Conservation (phyloP, 2,797 vertebrate species). For the Brachyalestes nurse region DNA sequence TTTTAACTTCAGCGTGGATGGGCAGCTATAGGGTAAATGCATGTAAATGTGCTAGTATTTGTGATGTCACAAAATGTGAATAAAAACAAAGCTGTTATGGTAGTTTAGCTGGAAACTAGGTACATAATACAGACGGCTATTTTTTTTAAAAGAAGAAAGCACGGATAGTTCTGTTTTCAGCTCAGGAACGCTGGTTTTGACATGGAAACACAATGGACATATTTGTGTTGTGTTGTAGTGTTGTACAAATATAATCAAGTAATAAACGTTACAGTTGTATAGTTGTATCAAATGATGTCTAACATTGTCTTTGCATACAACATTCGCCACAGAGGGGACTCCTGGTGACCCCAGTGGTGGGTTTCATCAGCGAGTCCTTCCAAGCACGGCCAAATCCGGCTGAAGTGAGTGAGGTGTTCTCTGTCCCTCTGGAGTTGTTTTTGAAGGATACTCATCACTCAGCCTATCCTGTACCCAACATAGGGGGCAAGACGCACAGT, state of each 20-base stretch:
- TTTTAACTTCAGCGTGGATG: background rate
- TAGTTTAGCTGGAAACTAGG: too few relatives aligned
- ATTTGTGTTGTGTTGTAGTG: too few relatives aligned
- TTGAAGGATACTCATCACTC: constrained; percentile 73
- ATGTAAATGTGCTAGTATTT: too few relatives aligned
- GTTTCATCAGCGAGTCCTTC: constrained; percentile 87
- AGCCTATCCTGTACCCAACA: constrained; percentile 35
- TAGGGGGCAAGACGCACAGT: constrained; percentile 64
- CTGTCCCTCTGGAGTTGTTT: constrained; percentile 89
- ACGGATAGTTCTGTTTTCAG: too few relatives aligned
- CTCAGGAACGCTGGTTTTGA: too few relatives aligned
- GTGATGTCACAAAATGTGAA: too few relatives aligned
- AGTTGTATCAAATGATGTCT: too few relatives aligned
- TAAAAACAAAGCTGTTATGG: too few relatives aligned
- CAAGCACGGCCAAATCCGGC: constrained; percentile 80
- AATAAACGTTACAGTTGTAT: background rate
- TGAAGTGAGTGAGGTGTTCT: constrained; percentile 90
- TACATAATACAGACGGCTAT: too few relatives aligned
- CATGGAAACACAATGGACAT: too few relatives aligned
- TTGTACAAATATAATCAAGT: background rate
- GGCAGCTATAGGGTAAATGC: background rate
- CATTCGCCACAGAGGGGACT: constrained; percentile 72
- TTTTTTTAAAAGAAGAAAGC: too few relatives aligned
- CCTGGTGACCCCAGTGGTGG: constrained; percentile 88
- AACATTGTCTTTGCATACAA: background rate